phyloP scores from a whole-genome alignment of 1,140 invertebrate species.

The Drosophila sulfurigaster region DNA sequence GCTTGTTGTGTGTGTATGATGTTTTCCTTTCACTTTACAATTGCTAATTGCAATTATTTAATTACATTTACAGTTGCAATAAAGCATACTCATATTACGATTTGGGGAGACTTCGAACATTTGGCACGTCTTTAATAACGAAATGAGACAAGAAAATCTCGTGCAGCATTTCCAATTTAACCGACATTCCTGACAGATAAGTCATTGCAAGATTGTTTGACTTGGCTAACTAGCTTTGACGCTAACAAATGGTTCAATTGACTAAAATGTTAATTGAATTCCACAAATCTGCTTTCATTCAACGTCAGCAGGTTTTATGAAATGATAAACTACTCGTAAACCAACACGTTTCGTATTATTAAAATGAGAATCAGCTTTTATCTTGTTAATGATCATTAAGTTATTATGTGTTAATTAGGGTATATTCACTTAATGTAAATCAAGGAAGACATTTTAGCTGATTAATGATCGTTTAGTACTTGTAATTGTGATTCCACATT shows the following conservation, averaged over 20 bases:
- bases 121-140: not conserved
- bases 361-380: not conserved
- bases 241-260: constrained; percentile 32
- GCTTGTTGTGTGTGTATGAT: constrained; percentile 8
- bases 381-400: not conserved
- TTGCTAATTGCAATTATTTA: constrained; percentile 71
- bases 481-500: not conserved
- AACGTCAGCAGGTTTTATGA: constrained; percentile 15
- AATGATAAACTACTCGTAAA: constrained; percentile 6
- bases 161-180: constrained; percentile 5
- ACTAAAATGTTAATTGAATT: constrained; percentile 40
- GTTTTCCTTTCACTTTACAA: constrained; percentile 35
- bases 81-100: not conserved
- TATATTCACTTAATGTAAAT: not conserved
- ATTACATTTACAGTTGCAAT: constrained; percentile 64
- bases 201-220: not conserved
- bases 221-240: constrained; percentile 26
- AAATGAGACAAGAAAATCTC: constrained; percentile 7
- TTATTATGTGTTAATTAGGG: not conserved
- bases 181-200: constrained; percentile 12
- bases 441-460: not conserved
- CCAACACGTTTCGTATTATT: not conserved
- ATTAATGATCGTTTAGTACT: not conserved
- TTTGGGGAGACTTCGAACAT: not conserved
- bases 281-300: constrained; percentile 21